Evolutionary conservation across 2,113 vertebrate genomes (phyloP).

Genomic region (Zootoca vivipara): DNA sequence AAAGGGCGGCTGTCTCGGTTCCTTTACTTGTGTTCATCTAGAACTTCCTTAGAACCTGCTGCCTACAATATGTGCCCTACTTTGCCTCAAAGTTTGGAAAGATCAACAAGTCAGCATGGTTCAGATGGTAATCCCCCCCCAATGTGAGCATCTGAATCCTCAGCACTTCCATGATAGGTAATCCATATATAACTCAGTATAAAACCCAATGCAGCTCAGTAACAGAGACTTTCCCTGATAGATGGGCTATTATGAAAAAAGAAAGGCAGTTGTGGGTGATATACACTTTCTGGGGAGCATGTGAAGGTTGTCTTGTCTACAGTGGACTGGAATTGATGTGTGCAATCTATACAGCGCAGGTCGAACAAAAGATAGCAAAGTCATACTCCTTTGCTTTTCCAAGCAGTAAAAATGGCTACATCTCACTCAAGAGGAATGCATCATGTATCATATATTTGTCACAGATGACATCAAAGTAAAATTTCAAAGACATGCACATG

Average conservation of each 20-base stretch:
- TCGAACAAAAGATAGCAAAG: background rate
- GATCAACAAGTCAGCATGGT: background rate
- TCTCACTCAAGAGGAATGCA: background rate
- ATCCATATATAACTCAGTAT: too few relatives aligned
- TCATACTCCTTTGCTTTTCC: background rate
- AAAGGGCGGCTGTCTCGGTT: background rate
- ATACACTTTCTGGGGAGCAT: background rate
- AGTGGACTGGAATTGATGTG: background rate
- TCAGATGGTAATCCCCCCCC: background rate
- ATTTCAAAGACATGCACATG: slow-evolving; percentile 54
- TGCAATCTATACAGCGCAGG: background rate
- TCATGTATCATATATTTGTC: background rate
- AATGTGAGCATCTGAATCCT: too few relatives aligned
- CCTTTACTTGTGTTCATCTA: background rate
- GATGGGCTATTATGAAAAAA: background rate
- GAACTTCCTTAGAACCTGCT: background rate
- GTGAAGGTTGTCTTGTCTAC: background rate
- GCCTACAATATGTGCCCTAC: background rate
- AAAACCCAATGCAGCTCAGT: background rate
- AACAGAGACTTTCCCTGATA: background rate
- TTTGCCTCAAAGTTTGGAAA: background rate
- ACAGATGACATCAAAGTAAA: slow-evolving; percentile 1
- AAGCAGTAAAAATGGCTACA: slow-evolving; percentile 2
- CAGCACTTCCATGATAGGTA: background rate
- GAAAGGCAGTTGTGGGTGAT: background rate